Conservation (phyloP, 2,888 invertebrate genomes). For the Tetragnatha montana region DNA sequence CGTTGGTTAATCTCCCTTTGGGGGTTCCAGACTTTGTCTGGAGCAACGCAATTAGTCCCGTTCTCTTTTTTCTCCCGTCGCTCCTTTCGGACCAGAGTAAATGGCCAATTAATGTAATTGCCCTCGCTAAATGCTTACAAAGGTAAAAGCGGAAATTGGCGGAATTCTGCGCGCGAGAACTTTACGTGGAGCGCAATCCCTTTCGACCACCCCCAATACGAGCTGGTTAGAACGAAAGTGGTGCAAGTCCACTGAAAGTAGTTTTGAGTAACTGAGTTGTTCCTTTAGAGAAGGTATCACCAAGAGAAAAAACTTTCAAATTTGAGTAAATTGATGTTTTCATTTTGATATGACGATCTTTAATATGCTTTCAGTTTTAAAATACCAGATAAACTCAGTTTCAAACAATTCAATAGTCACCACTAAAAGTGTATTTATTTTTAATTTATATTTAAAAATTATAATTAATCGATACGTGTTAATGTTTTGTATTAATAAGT, state of each 20-base stretch:
- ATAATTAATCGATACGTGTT: no score
- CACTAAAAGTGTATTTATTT: no score
- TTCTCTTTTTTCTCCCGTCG: constrained; percentile 20
- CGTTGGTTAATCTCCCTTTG: constrained; percentile 43
- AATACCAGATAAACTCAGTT: no score
- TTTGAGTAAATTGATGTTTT: no score
- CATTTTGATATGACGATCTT: no score
- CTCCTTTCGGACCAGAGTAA: constrained; percentile 33
- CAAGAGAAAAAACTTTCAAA: neutral
- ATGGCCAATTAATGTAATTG: constrained; percentile 71
- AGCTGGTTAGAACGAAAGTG: no score
- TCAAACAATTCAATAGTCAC: no score
- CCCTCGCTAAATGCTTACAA: constrained; percentile 52
- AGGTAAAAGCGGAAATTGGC: constrained; percentile 48
- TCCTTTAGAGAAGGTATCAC: neutral
- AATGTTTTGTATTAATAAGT: no score
- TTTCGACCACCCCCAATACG: neutral
- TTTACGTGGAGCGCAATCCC: constrained; percentile 4
- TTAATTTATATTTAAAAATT: no score
- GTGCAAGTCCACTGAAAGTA: no score
- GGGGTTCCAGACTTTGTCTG: constrained; percentile 27
- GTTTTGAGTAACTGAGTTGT: no score
- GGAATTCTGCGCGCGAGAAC: constrained; percentile 60
- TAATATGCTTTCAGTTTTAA: no score
- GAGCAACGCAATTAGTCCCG: constrained; percentile 55